Percentiles rank a stretch among this genome's conserved stretches.
These are phyloP conservation scores for Siniperca obscura DNA, from an alignment of 2,797 vertebrate species.

Conservation along the genomic window DNA sequence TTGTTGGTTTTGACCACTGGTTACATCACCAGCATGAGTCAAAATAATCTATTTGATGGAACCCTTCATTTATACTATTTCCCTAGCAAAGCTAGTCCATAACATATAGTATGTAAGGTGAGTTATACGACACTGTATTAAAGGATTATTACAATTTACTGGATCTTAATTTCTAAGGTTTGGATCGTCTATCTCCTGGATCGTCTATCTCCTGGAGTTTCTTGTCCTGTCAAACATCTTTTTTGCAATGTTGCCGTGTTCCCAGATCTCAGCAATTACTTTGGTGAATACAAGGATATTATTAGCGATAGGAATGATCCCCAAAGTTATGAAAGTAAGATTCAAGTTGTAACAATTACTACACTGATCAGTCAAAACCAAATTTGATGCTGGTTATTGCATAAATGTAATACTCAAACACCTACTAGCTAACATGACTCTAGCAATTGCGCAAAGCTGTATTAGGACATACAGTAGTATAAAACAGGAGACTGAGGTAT, in stretches of 20 bases:
- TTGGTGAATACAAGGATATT: neutral
- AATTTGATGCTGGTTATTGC: neutral
- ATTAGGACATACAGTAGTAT: neutral
- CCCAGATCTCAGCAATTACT: neutral
- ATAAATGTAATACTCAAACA: neutral
- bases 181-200: neutral
- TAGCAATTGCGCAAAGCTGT: neutral
- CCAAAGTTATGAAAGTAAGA: neutral
- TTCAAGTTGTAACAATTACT: neutral
- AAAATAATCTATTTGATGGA: neutral
- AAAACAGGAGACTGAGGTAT: neutral
- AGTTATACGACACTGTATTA: neutral
- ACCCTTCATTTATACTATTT: neutral
- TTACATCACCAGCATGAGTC: neutral
- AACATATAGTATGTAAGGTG: neutral
- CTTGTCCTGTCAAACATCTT: neutral
- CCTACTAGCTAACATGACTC: neutral
- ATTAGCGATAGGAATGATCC: neutral
- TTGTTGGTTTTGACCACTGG: neutral
- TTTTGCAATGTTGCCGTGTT: neutral
- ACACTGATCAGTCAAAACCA: neutral
- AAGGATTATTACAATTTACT: neutral
- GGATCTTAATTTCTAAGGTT: neutral
- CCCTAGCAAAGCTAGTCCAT: neutral
- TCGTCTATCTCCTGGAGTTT: neutral